A percentile compares a stretch with the other conserved stretches of the same genome.
Evolutionary conservation across 1,140 invertebrate species (phyloP).

Genomic region (Archivesica marissinica): DNA sequence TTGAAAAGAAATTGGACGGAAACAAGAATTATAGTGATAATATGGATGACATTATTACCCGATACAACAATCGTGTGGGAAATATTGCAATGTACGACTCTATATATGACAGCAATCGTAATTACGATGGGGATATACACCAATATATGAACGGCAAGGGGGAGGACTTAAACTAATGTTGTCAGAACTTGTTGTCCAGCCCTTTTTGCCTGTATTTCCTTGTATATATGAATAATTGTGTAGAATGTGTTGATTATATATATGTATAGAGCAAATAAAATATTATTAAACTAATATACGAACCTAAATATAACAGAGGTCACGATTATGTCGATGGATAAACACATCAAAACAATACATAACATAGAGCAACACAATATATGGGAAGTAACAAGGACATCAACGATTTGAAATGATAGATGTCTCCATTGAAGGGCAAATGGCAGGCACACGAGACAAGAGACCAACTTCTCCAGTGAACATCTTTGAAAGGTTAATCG

Average conservation of each 20-base stretch:
- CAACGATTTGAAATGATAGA: background rate
- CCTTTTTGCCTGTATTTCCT: too few species aligned
- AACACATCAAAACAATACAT: background rate
- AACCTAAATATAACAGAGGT: background rate
- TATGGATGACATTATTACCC: background rate
- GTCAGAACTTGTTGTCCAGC: too few species aligned
- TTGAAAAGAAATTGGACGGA: slow-evolving; percentile 1
- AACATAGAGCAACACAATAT: background rate
- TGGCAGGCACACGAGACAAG: too few species aligned
- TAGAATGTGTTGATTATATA: too few species aligned
- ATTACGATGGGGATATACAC: background rate
- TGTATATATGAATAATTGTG: too few species aligned
- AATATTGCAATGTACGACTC: background rate
- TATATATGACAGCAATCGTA: background rate
- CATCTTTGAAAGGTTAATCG: slow-evolving; percentile 14
- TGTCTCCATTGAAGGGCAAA: slow-evolving; percentile 26
- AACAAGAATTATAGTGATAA: background rate
- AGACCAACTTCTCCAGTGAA: background rate
- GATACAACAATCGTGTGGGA: background rate
- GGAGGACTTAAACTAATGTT: background rate
- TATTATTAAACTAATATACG: background rate
- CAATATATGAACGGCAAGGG: too few species aligned
- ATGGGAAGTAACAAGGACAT: background rate
- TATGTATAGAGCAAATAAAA: too few species aligned
- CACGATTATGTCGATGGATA: background rate